Evolutionary conservation across 2,113 vertebrate genomes (phyloP).

Genomic region (Vanacampus margaritifer): DNA sequence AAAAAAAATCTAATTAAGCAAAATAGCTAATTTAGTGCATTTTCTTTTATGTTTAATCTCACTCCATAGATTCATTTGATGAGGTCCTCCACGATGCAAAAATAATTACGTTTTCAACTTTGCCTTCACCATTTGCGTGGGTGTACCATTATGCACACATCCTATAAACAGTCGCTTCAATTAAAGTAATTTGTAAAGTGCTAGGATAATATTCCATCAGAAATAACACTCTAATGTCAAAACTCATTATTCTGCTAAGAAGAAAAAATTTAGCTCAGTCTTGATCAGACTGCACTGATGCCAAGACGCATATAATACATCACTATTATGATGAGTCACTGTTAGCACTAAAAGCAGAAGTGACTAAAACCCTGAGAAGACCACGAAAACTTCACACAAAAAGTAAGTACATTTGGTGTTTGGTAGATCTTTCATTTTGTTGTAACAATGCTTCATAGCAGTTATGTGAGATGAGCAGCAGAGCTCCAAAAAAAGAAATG

Average conservation of each 20-base stretch:
- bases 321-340: not conserved
- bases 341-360: not conserved
- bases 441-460: too few species aligned
- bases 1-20: not conserved
- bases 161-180: not conserved
- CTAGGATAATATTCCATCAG: not conserved
- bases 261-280: not conserved
- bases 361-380: not conserved
- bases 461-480: too few species aligned
- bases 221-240: not conserved
- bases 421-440: too few species aligned
- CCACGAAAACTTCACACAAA: not conserved
- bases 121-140: not conserved
- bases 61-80: not conserved
- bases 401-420: too few species aligned
- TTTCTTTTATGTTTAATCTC: conserved; percentile 1
- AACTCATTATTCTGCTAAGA: not conserved
- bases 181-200: not conserved
- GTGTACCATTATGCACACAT: not conserved
- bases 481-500: too few species aligned
- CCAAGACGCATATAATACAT: not conserved
- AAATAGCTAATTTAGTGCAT: conserved; percentile 1
- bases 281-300: not conserved
- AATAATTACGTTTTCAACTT: not conserved
- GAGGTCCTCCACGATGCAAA: not conserved